Evolutionary conservation across 2,888 invertebrate genomes (phyloP).

Genomic region (Lathronympha strigana): DNA sequence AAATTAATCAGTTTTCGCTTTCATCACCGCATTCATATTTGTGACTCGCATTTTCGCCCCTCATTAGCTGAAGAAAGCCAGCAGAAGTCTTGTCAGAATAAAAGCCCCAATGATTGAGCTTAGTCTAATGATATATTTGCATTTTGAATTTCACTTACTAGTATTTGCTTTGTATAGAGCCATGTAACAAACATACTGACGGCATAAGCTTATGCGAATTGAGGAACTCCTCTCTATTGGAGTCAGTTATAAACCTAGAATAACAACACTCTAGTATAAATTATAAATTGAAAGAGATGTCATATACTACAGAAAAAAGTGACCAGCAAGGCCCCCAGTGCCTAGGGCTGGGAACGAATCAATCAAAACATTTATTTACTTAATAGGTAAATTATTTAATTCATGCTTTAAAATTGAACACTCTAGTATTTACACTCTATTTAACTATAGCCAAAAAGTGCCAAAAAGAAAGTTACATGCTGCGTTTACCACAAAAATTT

Average conservation of each 20-base stretch:
- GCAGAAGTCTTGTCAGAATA: slow-evolving; percentile 50
- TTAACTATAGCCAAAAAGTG: slow-evolving; percentile 65
- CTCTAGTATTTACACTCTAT: slow-evolving; percentile 74
- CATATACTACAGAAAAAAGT: too few species aligned
- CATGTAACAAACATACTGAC: too few species aligned
- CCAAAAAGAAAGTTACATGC: slow-evolving; percentile 78
- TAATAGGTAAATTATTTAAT: too few species aligned
- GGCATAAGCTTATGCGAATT: too few species aligned
- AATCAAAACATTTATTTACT: too few species aligned
- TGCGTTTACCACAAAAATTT: slow-evolving; percentile 76
- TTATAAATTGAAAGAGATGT: too few species aligned
- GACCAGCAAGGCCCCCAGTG: too few species aligned
- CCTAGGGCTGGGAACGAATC: too few species aligned
- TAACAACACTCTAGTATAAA: too few species aligned
- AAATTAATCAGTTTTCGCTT: slow-evolving; percentile 29
- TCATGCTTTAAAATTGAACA: background rate
- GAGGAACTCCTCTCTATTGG: too few species aligned
- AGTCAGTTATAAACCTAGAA: too few species aligned
- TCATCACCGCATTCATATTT: slow-evolving; percentile 39
- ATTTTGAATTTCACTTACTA: slow-evolving; percentile 3
- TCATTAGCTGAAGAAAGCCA: slow-evolving; percentile 64
- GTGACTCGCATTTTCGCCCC: slow-evolving; percentile 58
- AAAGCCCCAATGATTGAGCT: slow-evolving; percentile 7
- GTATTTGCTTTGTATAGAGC: too few species aligned
- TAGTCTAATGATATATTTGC: background rate